These are phyloP conservation scores for Amblyteles armatorius DNA, from an alignment of 2,888 invertebrate genomes.

Conservation along the genomic window DNA sequence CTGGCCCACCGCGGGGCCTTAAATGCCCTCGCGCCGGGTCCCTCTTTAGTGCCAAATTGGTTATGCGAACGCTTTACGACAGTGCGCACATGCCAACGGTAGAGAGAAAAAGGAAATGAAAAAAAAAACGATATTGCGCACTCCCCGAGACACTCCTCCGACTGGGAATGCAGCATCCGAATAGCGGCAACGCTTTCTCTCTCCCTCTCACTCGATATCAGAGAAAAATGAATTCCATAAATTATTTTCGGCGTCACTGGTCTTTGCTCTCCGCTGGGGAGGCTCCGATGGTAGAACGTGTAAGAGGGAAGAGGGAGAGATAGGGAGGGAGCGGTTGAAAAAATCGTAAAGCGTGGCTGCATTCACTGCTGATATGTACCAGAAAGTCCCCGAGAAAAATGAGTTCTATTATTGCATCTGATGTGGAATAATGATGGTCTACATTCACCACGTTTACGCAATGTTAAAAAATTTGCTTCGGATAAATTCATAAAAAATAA, in stretches of 20 bases:
- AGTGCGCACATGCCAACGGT: constrained; percentile 29
- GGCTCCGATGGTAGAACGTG: not conserved
- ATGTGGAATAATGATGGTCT: too few species aligned
- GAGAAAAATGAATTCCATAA: constrained; percentile 79
- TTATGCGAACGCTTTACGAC: constrained; percentile 81
- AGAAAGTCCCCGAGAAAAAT: not conserved
- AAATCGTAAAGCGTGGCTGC: constrained; percentile 61
- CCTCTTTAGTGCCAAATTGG: constrained; percentile 81
- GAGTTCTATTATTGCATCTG: not conserved
- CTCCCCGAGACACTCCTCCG: not conserved
- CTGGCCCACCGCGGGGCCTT: constrained; percentile 77
- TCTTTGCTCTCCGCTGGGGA: constrained; percentile 26
- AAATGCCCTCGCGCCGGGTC: constrained; percentile 76
- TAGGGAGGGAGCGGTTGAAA: not conserved
- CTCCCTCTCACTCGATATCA: constrained; percentile 46
- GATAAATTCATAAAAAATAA: not conserved
- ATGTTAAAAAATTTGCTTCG: not conserved
- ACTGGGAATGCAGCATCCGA: constrained; percentile 21
- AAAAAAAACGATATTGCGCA: not conserved
- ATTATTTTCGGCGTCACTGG: constrained; percentile 69
- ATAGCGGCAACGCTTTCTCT: constrained; percentile 13
- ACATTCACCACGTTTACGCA: too few species aligned
- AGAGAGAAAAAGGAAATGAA: constrained; percentile 43
- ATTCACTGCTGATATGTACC: not conserved
- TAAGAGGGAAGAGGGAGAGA: not conserved